phyloP scores from a whole-genome alignment of 2,888 invertebrate genomes.

The Metalampra italica region DNA sequence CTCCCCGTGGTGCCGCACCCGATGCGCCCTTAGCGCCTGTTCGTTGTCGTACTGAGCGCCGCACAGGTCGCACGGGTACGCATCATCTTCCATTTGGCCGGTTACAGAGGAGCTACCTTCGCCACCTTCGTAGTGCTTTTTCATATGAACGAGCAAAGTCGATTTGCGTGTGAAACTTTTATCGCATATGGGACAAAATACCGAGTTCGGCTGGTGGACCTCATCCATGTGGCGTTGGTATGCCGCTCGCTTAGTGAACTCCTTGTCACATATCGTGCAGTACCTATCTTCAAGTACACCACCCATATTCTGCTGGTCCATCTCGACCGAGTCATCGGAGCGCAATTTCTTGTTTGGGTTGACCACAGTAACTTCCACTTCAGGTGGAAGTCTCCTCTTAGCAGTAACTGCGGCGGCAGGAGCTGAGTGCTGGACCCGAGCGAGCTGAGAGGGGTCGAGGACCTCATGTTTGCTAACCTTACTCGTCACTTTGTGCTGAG shows the following conservation, averaged over 20 bases:
- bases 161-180: slow-evolving; percentile 81
- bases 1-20: slow-evolving; percentile 77
- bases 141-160: slow-evolving; percentile 81
- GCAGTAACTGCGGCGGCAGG: slow-evolving; percentile 32
- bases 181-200: slow-evolving; percentile 80
- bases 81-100: slow-evolving; percentile 50
- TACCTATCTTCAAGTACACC: slow-evolving; percentile 68
- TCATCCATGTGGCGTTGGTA: slow-evolving; percentile 80
- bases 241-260: slow-evolving; percentile 79
- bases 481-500: slow-evolving; percentile 72
- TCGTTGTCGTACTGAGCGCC: slow-evolving; percentile 78
- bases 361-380: slow-evolving; percentile 72
- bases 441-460: slow-evolving; percentile 49
- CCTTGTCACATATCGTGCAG: slow-evolving; percentile 80
- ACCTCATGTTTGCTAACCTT: slow-evolving; percentile 74
- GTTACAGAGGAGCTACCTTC: slow-evolving; percentile 47
- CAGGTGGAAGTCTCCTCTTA: slow-evolving; percentile 68
- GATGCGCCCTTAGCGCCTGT: slow-evolving; percentile 77
- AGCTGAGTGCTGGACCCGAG: slow-evolving; percentile 43
- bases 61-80: slow-evolving; percentile 78
- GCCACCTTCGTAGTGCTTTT: slow-evolving; percentile 75
- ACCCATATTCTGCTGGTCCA: slow-evolving; percentile 53
- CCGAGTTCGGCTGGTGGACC: slow-evolving; percentile 74
- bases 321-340: slow-evolving; percentile 64
- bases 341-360: slow-evolving; percentile 72